Percentiles rank a stretch among this genome's conserved stretches.
Conservation (phyloP, 2,888 invertebrate species). For the Tuberolachnus salignus region DNA sequence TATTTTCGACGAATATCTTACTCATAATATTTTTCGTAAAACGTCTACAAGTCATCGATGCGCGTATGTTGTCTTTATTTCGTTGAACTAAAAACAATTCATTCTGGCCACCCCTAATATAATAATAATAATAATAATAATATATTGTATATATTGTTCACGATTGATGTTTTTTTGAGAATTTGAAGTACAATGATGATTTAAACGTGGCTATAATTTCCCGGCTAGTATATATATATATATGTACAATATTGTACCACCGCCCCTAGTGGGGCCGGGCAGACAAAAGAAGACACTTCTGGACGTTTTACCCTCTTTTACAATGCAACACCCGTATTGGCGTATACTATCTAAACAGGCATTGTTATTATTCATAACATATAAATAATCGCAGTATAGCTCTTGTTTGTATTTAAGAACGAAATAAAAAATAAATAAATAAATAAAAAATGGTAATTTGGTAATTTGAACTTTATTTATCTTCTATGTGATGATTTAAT, state of each 20-base stretch:
- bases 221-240: background rate
- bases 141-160: too few relatives aligned
- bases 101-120: background rate
- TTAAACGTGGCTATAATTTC: constrained; percentile 32
- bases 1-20: too few relatives aligned
- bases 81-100: background rate
- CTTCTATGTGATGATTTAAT: background rate
- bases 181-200: constrained; percentile 29
- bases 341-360: constrained; percentile 30
- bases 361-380: constrained; percentile 51
- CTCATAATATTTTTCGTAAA: too few relatives aligned
- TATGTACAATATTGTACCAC: background rate
- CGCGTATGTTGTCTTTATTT: background rate
- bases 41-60: too few relatives aligned
- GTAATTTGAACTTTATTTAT: constrained; percentile 4
- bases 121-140: too few relatives aligned
- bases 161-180: constrained; percentile 16
- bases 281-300: constrained; percentile 39
- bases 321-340: constrained; percentile 24
- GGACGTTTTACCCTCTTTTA: constrained; percentile 45
- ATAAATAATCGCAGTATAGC: constrained; percentile 5
- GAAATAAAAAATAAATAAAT: background rate
- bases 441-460: constrained; percentile 4
- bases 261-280: background rate
- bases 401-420: background rate